phyloP scores from a whole-genome alignment of 2,113 vertebrate species.

The Corythornis cristatus region DNA sequence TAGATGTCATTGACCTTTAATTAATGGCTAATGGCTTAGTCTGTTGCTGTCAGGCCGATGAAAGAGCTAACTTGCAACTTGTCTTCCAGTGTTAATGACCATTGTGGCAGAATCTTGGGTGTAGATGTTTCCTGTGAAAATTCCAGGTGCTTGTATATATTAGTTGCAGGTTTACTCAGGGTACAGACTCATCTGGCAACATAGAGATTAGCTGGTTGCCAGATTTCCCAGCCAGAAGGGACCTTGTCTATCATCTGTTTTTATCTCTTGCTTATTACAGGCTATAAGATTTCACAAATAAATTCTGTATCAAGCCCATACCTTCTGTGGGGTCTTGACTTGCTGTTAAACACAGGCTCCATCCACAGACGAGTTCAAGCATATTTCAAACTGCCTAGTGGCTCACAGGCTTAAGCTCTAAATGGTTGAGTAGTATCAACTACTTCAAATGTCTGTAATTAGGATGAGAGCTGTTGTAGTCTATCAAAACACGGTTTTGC shows the following conservation, averaged over 20 bases:
- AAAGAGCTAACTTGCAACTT: neutral
- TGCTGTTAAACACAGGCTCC: neutral
- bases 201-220: neutral
- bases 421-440: neutral
- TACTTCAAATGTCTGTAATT: neutral
- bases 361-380: neutral
- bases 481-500: neutral
- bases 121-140: neutral
- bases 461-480: neutral
- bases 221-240: neutral
- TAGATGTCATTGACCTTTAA: neutral
- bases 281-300: neutral
- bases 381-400: neutral
- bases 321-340: neutral
- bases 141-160: neutral
- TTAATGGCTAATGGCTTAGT: neutral
- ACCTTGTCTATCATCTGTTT: rapidly evolving
- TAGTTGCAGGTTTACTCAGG: neutral
- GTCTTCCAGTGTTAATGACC: neutral
- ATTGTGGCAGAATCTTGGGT: rapidly evolving
- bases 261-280: neutral
- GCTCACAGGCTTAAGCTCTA: neutral
- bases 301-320: neutral
- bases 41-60: neutral
- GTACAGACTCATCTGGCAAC: neutral